A percentile compares a stretch with the other conserved stretches of the same genome.
Evolutionary conservation across 2,797 vertebrate species (phyloP).

Genomic region (Eremophila alpestris): DNA sequence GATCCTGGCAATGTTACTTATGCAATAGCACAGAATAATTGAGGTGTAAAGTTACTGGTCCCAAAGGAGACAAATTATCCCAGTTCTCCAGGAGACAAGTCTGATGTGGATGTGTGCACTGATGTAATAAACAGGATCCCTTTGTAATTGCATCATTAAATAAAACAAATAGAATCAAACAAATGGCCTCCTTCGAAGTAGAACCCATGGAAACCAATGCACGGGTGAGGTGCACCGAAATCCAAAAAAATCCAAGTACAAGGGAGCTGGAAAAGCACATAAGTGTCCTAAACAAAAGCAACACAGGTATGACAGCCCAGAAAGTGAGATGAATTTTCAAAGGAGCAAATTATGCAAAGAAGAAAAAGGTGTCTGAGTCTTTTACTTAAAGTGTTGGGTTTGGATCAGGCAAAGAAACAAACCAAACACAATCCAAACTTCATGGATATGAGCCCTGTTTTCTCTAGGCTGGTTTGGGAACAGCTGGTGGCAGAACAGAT

Average conservation of each 20-base stretch:
- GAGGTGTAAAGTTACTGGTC: constrained; percentile 37
- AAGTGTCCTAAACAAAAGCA: background rate
- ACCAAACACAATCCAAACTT: background rate
- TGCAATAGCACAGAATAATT: constrained; percentile 33
- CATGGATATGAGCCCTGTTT: background rate
- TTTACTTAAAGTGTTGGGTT: background rate
- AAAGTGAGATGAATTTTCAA: background rate
- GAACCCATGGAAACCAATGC: background rate
- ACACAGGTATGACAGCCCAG: background rate
- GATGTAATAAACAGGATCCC: constrained; percentile 27
- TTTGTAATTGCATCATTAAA: constrained; percentile 53
- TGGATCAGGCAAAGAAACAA: background rate
- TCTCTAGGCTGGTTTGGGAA: background rate
- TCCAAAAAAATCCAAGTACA: background rate
- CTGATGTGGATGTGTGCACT: background rate
- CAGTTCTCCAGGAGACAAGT: constrained; percentile 31
- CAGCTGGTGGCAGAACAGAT: background rate
- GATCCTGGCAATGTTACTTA: constrained; percentile 43
- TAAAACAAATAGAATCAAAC: constrained; percentile 56
- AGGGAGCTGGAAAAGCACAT: background rate
- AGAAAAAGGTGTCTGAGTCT: background rate
- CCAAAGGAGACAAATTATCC: constrained; percentile 40
- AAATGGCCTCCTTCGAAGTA: background rate
- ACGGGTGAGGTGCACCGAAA: constrained; percentile 5
- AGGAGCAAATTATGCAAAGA: background rate